Base-by-base conservation (phyloP, 2,797 vertebrate species). In the Sebastes melanostomus region DNA sequence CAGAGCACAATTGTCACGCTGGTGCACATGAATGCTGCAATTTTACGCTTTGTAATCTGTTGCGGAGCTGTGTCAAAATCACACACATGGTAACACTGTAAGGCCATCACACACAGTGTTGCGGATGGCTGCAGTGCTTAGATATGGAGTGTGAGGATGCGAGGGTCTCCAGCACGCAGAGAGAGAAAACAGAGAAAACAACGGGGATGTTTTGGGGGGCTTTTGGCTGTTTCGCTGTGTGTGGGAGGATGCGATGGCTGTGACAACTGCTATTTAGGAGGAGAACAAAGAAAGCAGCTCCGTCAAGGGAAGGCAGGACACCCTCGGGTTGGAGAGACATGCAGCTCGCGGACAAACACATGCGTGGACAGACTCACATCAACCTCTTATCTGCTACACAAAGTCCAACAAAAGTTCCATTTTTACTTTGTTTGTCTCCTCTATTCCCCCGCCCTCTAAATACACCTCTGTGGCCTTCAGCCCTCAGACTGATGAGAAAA, bases 181-280 rank as follows among this genome's bases (percentile, higher is more conserved):
- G 67, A 58, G 67, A 77, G 62, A 80, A 77, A 63, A 73, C 71
- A 66, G 52, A 87, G 77, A 78, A 86, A 84, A 90, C 80, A 88
- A 86, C 65, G 3, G 74, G 58, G 71, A 66, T 77, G 81, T 77
- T 84, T 88, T 82, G 30, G 18, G 80, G 81, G 83, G 72, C 78
- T 91, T 91, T 88, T 84, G 84, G 85, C 84, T 85, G 83, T 75
- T 69, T 91, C 65, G 10, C 79, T 54, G 72, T 72, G 82, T 78
- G 93, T 94, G 90, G 94, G 94, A 84, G 93, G 92, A 94, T 4
- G 86, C 14, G 9, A 66, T 20, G 36, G 71, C 79, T 83, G 87
- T 92, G 93, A 92, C 93, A 95, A 94, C 78, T 78, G 87, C 83
- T 93, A 85, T 93, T 93, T 94, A 93, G 69, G 69, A 86, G 63